A percentile compares a stretch with the other conserved stretches of the same genome.
These are phyloP conservation scores for Lophura nycthemera DNA, from an alignment of 2,113 vertebrate genomes.

Conservation along the genomic window DNA sequence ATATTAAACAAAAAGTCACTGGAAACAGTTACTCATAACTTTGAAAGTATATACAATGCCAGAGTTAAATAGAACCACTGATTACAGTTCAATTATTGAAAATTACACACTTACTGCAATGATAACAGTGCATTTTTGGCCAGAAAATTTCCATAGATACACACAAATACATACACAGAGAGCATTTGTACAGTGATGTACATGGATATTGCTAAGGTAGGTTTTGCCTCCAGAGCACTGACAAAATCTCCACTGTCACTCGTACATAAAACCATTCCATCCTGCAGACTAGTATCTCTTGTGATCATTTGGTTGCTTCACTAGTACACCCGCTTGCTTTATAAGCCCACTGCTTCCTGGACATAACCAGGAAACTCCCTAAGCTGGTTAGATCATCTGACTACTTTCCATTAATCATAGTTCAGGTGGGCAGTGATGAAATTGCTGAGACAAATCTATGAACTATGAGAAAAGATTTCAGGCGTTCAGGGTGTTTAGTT, in stretches of 20 bases:
- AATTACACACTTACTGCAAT: neutral
- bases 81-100: neutral
- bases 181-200: neutral
- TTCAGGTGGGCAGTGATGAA: too few species aligned
- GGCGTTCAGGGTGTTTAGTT: too few species aligned
- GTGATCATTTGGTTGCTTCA: neutral
- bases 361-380: too few species aligned
- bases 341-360: neutral
- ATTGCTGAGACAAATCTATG: too few species aligned
- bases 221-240: neutral
- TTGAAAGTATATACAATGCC: neutral
- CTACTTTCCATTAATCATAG: too few species aligned
- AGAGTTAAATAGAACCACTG: neutral
- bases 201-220: neutral
- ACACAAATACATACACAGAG: neutral
- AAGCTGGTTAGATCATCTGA: too few species aligned
- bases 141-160: neutral
- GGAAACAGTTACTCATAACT: neutral
- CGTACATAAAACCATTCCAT: neutral
- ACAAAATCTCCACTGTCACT: neutral
- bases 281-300: neutral
- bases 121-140: neutral
- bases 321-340: neutral
- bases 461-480: too few species aligned
- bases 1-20: neutral